Conservation (phyloP, 2,888 invertebrate species). For the Congeria kusceri region DNA sequence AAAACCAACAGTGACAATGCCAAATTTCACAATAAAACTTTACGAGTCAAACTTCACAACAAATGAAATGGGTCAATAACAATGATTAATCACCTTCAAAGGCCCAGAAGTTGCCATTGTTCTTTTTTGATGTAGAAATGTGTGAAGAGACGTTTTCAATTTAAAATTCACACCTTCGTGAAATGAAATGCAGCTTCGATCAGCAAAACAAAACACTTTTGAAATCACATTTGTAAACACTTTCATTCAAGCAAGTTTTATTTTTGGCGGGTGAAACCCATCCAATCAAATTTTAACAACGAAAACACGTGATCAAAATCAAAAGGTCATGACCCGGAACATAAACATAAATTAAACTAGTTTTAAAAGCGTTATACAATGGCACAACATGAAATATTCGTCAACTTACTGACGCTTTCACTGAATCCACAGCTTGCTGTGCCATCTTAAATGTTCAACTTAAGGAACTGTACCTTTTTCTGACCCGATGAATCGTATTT, state of each 20-base stretch:
- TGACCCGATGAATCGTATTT: no score
- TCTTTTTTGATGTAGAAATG: background rate
- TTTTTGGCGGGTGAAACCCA: slow-evolving; percentile 44
- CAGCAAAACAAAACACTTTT: background rate
- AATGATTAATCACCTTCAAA: slow-evolving; percentile 53
- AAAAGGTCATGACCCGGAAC: slow-evolving; percentile 59
- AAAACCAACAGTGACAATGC: no score
- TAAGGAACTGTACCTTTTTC: no score
- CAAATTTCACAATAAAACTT: no score
- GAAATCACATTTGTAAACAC: background rate
- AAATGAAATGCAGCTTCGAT: background rate
- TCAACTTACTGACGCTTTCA: slow-evolving; percentile 58
- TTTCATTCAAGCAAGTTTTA: slow-evolving; percentile 9
- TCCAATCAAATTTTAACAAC: slow-evolving; percentile 41
- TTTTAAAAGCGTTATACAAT: slow-evolving; percentile 7
- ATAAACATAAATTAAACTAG: slow-evolving; percentile 59
- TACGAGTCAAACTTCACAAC: no score
- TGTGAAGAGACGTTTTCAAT: background rate
- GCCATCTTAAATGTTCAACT: slow-evolving; percentile 43
- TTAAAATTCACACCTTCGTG: background rate
- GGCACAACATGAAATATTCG: background rate
- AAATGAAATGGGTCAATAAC: background rate
- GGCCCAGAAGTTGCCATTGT: slow-evolving; percentile 49
- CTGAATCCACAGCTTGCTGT: slow-evolving; percentile 62
- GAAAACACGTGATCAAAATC: slow-evolving; percentile 38